Base-by-base conservation (phyloP, 2,113 vertebrate genomes). In the Arenaria interpres region DNA sequence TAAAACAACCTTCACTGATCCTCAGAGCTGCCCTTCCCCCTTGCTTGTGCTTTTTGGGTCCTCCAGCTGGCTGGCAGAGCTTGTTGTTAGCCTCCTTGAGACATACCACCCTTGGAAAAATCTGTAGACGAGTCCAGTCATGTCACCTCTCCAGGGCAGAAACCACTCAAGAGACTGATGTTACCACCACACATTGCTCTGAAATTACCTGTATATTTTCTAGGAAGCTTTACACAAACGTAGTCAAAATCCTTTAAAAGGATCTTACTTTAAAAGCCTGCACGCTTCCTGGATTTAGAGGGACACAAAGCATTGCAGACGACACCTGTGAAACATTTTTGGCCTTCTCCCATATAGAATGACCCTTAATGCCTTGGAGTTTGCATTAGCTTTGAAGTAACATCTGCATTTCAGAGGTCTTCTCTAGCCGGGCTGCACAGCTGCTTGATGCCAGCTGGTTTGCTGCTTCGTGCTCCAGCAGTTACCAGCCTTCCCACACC, bases 341-440 rank as follows among this genome's bases (percentile, higher is more conserved):
- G 21, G 28, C 35, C 33, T 69, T 24, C 8, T 62, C 41, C 63
- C 30, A 9, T 45, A 45, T 27, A 66, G 51, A 75, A 32, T 5
- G 24, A 25, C 16, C 15, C 50, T 27, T 27, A 54, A 20, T 3
- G 9, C 28, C 87, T 60, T 28, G 15, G 80, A 84, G 63, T 62
- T 41, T 51, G 50, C 24, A 39, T 50, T 41, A 50, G 72, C 37
- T 74, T 74, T 80, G 67, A 80, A 75, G 35, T 15, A 71, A 79
- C 28, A 43, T 15, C 50, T 66, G 56, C 46, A 45, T 56, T 75
- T 51, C 19, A 22, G 35, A 93, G 27, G 76, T 87, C 50, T 66
- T 51, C 45, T 35, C 54, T 39, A 30, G 7, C 16, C 0, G 0
- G 63, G 48, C 35, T 73, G 28, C 73, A 19, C 1, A 2, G 51